phyloP scores from a whole-genome alignment of 2,113 vertebrate species.

The Trochalopteron elliotii region DNA sequence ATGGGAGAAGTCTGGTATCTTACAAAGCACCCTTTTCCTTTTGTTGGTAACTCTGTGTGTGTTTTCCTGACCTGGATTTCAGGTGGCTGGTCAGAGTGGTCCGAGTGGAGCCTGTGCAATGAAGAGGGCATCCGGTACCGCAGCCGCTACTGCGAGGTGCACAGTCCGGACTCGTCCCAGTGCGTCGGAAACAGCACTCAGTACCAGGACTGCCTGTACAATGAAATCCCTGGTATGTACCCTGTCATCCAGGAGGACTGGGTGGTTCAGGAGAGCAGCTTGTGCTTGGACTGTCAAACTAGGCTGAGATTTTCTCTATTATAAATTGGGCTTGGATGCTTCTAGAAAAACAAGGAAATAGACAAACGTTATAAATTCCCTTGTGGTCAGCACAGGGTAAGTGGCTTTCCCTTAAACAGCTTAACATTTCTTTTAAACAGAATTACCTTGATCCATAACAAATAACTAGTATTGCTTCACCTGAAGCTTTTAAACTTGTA shows the following conservation, averaged over 20 bases:
- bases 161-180: slow-evolving; percentile 70
- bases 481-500: neutral
- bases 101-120: slow-evolving; percentile 90
- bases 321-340: neutral
- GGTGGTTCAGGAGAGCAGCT: neutral
- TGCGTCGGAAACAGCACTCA: slow-evolving; percentile 92
- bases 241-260: neutral
- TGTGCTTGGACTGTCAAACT: neutral
- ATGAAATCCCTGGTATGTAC: slow-evolving; percentile 89
- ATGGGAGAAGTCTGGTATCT: neutral
- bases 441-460: neutral
- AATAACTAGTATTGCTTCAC: neutral
- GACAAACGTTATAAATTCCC: neutral
- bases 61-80: slow-evolving; percentile 3
- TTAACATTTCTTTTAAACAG: neutral
- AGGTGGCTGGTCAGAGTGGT: slow-evolving; percentile 98
- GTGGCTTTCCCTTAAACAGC: neutral
- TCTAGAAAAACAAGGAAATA: neutral
- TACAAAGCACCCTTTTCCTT: neutral
- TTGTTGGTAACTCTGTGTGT: neutral
- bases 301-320: neutral
- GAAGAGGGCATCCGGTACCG: slow-evolving; percentile 88
- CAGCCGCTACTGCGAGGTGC: slow-evolving; percentile 81
- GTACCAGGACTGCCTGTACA: slow-evolving; percentile 86
- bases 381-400: neutral